These are phyloP conservation scores for Salticus scenicus DNA, from an alignment of 2,888 invertebrate species.

Conservation along the genomic window DNA sequence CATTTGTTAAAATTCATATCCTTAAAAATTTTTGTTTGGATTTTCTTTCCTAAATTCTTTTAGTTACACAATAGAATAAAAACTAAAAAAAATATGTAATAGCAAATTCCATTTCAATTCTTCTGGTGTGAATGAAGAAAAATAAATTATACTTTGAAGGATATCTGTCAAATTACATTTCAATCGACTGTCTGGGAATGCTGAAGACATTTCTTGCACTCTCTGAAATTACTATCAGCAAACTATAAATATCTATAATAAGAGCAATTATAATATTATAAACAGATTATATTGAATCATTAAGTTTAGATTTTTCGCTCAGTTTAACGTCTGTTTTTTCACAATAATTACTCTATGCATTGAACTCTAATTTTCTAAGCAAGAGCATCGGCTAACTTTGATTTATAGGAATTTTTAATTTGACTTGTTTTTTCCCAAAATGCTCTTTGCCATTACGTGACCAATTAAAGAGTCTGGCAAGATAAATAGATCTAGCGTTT, in stretches of 20 bases:
- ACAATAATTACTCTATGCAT: conserved; percentile 6
- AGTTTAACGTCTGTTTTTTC: not conserved
- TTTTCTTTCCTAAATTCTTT: too few relatives aligned
- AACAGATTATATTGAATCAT: not conserved
- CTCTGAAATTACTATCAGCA: not conserved
- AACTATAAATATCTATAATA: not conserved
- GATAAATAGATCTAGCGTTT: not conserved
- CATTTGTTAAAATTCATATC: too few relatives aligned
- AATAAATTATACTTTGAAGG: not conserved
- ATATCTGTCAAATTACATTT: not conserved
- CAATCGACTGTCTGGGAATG: not conserved
- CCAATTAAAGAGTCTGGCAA: conserved; percentile 1
- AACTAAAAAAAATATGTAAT: too few relatives aligned
- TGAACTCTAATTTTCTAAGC: not conserved
- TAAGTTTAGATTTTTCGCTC: conserved; percentile 9
- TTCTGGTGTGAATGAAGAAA: too few relatives aligned
- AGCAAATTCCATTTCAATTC: too few relatives aligned
- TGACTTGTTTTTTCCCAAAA: conserved; percentile 4
- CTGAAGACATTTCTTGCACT: too few relatives aligned
- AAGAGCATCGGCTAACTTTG: not conserved
- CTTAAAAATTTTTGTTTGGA: too few relatives aligned
- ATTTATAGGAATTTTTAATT: conserved; percentile 12
- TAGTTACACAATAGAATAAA: too few relatives aligned
- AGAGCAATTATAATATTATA: conserved; percentile 5
- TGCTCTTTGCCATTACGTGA: not conserved